These are phyloP conservation scores for Anabacerthia variegaticeps DNA, from an alignment of 2,797 vertebrate genomes.

Conservation along the genomic window DNA sequence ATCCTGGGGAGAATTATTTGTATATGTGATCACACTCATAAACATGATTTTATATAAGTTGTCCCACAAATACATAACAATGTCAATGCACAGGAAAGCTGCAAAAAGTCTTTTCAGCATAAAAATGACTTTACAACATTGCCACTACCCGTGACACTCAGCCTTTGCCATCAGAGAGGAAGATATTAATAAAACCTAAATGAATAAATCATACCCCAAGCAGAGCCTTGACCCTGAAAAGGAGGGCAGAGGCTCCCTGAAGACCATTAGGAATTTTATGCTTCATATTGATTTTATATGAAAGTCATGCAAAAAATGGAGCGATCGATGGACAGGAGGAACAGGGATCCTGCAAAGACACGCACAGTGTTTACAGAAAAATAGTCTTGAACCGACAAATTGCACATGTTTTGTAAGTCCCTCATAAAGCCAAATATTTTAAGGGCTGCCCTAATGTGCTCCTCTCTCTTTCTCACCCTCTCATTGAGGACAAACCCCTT, in stretches of 20 bases:
- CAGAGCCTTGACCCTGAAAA: background rate
- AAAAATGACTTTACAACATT: background rate
- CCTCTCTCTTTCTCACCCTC: background rate
- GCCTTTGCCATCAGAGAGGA: background rate
- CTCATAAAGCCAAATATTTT: background rate
- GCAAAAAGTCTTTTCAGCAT: background rate
- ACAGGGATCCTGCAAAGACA: background rate
- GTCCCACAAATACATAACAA: background rate
- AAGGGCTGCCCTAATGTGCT: background rate
- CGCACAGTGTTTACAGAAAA: background rate
- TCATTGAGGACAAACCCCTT: background rate
- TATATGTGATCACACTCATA: background rate
- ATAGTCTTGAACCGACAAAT: background rate
- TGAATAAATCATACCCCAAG: background rate
- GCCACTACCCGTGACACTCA: fast-evolving
- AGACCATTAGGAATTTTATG: background rate
- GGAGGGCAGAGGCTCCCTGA: background rate
- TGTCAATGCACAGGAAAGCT: background rate
- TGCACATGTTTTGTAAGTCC: background rate
- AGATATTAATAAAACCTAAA: background rate
- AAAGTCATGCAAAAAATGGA: background rate
- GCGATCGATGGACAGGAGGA: background rate
- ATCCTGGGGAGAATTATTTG: background rate
- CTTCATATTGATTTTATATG: background rate
- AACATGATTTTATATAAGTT: background rate